phyloP scores from a whole-genome alignment of 2,888 invertebrate species.

The Apodemia duryi region DNA sequence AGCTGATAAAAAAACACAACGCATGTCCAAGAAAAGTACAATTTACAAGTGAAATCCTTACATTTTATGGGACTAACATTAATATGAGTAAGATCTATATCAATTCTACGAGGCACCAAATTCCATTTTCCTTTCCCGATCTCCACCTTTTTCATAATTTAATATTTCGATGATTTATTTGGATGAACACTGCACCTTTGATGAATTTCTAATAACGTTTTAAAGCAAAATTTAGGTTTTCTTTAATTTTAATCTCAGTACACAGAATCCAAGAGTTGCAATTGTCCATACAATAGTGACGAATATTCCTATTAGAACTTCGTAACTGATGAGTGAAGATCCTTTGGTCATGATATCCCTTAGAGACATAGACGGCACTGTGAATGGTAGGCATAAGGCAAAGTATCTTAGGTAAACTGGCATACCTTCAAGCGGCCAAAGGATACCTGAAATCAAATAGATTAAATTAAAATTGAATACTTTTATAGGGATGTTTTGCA shows the following conservation, averaged over 20 bases:
- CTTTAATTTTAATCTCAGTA: conserved; percentile 63
- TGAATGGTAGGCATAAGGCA: conserved; percentile 86
- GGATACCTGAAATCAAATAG: conserved; percentile 62
- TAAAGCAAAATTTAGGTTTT: conserved; percentile 42
- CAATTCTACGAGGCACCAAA: not conserved
- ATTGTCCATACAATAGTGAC: conserved; percentile 83
- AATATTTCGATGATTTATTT: not conserved
- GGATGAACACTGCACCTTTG: not conserved
- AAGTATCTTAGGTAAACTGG: conserved; percentile 79
- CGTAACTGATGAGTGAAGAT: conserved; percentile 81
- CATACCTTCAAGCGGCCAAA: conserved; percentile 86
- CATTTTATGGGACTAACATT: too few relatives aligned
- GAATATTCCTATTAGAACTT: conserved; percentile 86
- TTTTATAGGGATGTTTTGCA: too few relatives aligned
- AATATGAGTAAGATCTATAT: not conserved
- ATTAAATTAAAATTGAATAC: not conserved
- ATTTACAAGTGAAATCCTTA: too few relatives aligned
- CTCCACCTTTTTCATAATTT: not conserved
- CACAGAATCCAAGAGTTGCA: conserved; percentile 76
- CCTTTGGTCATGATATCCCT: conserved; percentile 88
- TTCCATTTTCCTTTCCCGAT: not conserved
- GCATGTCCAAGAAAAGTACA: too few relatives aligned
- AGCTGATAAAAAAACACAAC: too few relatives aligned
- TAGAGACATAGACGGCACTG: conserved; percentile 87
- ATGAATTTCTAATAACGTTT: not conserved